Evolutionary conservation across 2,113 vertebrate genomes (phyloP).

Genomic region (Spermophilus dauricus): DNA sequence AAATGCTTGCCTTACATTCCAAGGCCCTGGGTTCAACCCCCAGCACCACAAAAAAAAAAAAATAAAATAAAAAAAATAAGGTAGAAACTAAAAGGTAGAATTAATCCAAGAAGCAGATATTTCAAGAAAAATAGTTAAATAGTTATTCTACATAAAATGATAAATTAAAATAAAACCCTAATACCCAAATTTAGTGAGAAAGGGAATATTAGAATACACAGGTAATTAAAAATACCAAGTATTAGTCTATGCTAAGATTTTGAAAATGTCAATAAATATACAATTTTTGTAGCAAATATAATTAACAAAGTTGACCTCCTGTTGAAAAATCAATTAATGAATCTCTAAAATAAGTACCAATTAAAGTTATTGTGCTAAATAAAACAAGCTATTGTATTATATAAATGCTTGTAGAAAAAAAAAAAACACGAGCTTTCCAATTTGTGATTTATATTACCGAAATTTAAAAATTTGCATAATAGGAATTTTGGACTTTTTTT

Average conservation of each 20-base stretch:
- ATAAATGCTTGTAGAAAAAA: background rate
- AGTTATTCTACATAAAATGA: background rate
- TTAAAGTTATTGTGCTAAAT: background rate
- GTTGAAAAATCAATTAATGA: constrained; percentile 25
- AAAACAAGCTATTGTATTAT: background rate
- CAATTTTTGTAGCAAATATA: background rate
- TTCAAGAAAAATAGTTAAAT: constrained; percentile 21
- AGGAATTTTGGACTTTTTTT: background rate
- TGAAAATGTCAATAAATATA: background rate
- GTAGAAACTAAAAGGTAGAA: constrained; percentile 14
- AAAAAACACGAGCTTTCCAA: background rate
- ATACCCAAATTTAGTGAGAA: background rate
- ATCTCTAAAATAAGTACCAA: constrained; percentile 1
- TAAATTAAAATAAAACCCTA: constrained; percentile 50
- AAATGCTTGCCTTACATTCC: no score
- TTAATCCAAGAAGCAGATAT: background rate
- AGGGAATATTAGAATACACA: background rate
- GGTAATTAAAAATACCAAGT: background rate
- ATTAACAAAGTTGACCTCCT: constrained; percentile 29
- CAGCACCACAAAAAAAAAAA: no score
- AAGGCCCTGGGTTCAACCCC: no score
- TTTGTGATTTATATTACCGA: background rate
- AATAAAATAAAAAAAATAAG: background rate
- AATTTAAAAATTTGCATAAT: background rate
- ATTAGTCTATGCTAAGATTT: background rate